Evolutionary conservation across 2,888 invertebrate species (phyloP).

Genomic region (Apotomis turbidana): DNA sequence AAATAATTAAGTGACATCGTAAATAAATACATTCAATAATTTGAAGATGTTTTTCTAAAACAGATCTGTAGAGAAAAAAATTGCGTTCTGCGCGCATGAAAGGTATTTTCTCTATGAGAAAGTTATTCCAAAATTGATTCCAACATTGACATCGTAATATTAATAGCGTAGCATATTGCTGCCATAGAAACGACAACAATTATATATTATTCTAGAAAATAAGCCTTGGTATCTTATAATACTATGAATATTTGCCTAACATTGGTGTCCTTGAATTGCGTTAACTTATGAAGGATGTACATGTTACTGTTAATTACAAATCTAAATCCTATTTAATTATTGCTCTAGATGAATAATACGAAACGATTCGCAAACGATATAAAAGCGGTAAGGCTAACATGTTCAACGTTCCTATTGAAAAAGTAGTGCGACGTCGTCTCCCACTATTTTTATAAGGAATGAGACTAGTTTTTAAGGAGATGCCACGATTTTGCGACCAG

Average conservation of each 20-base stretch:
- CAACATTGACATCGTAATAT: background rate
- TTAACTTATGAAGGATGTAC: constrained; percentile 41
- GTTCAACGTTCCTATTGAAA: background rate
- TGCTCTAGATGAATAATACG: constrained; percentile 27
- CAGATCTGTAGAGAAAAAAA: constrained; percentile 1
- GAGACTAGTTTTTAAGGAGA: too few relatives aligned
- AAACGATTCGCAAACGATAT: constrained; percentile 4
- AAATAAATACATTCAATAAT: background rate
- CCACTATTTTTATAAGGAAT: too few relatives aligned
- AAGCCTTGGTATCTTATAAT: constrained; percentile 39
- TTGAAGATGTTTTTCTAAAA: background rate
- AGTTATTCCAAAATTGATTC: background rate
- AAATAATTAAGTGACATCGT: background rate
- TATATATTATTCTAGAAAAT: constrained; percentile 29
- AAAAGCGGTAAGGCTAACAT: background rate
- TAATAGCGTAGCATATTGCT: constrained; percentile 3
- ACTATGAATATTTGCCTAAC: constrained; percentile 33
- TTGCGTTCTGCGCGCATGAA: constrained; percentile 11
- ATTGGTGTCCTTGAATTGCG: constrained; percentile 35
- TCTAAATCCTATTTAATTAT: constrained; percentile 39
- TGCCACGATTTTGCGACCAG: too few relatives aligned
- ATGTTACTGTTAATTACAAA: constrained; percentile 30
- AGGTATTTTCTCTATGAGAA: background rate
- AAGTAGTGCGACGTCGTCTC: background rate
- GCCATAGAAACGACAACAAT: constrained; percentile 9